Conservation (phyloP, 2,888 invertebrate genomes). For the Linnaemya tessellans region DNA sequence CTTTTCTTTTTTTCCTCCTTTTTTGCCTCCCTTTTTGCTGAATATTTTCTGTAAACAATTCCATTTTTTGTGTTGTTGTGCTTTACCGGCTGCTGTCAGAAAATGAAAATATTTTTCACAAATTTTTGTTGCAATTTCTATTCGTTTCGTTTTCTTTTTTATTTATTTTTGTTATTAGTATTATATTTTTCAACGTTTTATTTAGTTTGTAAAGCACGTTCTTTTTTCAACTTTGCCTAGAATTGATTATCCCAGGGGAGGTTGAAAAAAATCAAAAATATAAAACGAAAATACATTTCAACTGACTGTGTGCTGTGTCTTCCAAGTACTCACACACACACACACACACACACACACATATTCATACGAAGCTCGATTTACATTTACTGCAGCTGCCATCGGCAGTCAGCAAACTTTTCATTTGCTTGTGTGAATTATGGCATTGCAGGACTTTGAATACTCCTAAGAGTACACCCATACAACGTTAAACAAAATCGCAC, state of each 20-base stretch:
- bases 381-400: conserved; percentile 52
- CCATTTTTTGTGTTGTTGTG: neutral
- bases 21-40: no score
- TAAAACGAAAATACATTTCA: neutral
- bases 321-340: neutral
- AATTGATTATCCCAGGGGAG: conserved; percentile 55
- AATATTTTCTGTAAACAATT: conserved; percentile 6
- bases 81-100: neutral
- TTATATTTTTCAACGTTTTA: conserved; percentile 21
- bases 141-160: conserved; percentile 10
- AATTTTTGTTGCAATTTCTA: conserved; percentile 25
- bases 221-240: conserved; percentile 50
- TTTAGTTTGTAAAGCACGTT: conserved; percentile 61
- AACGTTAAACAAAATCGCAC: conserved; percentile 46
- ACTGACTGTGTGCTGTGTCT: conserved; percentile 11
- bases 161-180: neutral
- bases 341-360: no score
- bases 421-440: conserved; percentile 21
- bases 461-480: conserved; percentile 21
- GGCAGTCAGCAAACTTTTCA: conserved; percentile 15
- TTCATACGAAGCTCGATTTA: conserved; percentile 35
- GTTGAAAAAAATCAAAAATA: conserved; percentile 6
- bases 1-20: no score
- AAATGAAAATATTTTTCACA: conserved; percentile 47
- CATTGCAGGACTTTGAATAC: conserved; percentile 14